Conservation (phyloP, 2,113 vertebrate species). For the Bubo blakistoni region DNA sequence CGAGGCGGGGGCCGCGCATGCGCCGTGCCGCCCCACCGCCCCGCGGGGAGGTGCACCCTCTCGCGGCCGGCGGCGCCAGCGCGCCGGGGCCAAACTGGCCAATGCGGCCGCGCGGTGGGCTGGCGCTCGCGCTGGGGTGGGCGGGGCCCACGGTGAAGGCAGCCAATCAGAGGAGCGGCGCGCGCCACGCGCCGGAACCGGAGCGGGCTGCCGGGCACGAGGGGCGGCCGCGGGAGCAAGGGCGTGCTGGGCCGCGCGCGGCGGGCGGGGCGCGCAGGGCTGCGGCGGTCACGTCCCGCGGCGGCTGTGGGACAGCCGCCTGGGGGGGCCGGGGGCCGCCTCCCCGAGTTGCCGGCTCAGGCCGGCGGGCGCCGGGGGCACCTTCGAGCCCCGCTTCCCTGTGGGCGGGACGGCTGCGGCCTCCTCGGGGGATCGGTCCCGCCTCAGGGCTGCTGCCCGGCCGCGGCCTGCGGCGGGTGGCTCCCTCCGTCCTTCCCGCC, state of each 20-base stretch:
- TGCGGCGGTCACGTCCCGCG: background rate
- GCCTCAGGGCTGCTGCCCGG: rapidly evolving
- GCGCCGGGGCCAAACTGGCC: background rate
- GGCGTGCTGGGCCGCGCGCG: background rate
- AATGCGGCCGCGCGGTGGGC: background rate
- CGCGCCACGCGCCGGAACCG: background rate
- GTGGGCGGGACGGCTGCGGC: background rate
- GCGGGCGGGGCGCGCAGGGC: too few relatives aligned
- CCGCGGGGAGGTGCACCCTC: background rate
- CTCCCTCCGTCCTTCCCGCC: too few relatives aligned
- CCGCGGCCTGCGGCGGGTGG: background rate
- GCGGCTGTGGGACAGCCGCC: background rate
- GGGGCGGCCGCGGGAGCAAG: background rate
- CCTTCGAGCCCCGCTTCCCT: background rate
- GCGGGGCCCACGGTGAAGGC: rapidly evolving
- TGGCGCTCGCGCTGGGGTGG: rapidly evolving
- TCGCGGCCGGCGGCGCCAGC: background rate
- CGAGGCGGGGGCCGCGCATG: background rate
- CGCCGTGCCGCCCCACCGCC: background rate
- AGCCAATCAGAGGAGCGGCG: background rate
- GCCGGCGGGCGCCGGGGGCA: too few relatives aligned
- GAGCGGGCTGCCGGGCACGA: background rate
- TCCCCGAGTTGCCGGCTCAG: background rate
- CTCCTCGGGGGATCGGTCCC: too few relatives aligned
- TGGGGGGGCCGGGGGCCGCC: rapidly evolving